phyloP scores from a whole-genome alignment of 2,797 vertebrate genomes.

The Alosa sapidissima region DNA sequence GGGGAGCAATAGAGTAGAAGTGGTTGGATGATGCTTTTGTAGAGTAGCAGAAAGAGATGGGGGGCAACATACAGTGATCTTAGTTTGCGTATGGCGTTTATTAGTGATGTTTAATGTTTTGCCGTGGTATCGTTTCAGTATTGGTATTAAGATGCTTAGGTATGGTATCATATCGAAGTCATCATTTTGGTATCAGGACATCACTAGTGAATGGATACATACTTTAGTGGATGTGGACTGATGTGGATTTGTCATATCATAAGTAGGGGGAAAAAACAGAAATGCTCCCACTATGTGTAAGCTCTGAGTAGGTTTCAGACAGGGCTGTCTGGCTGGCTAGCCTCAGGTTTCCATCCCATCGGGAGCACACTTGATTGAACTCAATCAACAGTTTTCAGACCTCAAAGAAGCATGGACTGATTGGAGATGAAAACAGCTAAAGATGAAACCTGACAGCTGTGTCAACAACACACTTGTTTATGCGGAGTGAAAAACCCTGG shows the following conservation, averaged over 20 bases:
- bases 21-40: too few relatives aligned
- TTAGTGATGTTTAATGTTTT: too few relatives aligned
- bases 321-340: neutral
- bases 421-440: neutral
- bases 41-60: too few relatives aligned
- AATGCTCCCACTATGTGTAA: neutral
- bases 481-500: neutral
- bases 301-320: neutral
- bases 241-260: neutral
- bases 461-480: neutral
- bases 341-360: neutral
- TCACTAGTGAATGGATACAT: too few relatives aligned
- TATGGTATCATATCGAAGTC: too few relatives aligned
- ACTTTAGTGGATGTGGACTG: too few relatives aligned
- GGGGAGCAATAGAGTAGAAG: too few relatives aligned
- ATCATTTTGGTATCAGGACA: too few relatives aligned
- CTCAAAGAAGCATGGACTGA: neutral
- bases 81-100: too few relatives aligned
- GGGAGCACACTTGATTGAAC: constrained; percentile 10
- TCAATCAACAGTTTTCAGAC: neutral
- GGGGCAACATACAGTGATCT: too few relatives aligned
- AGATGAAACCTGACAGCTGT: constrained; percentile 11
- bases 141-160: too few relatives aligned
- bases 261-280: neutral
- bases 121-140: too few relatives aligned